These are phyloP conservation scores for Sarcophaga peregrina DNA, from an alignment of 1,140 invertebrate genomes.

Conservation along the genomic window DNA sequence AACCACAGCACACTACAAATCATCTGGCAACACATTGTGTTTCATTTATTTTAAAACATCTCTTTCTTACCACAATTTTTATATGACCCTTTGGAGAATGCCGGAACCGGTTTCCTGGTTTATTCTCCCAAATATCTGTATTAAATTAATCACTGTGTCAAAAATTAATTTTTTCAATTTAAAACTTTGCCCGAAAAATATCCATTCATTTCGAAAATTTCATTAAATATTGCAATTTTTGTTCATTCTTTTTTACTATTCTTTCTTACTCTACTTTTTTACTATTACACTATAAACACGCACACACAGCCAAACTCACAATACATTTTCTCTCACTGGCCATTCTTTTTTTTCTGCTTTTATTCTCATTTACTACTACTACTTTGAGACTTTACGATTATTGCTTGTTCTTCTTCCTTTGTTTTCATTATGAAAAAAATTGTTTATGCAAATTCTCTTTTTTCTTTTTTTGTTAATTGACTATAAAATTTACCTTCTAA, in stretches of 20 bases:
- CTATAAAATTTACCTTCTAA: no score
- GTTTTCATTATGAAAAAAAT: conserved; percentile 5
- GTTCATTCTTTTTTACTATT: background rate
- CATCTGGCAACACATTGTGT: background rate
- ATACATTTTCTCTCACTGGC: conserved; percentile 12
- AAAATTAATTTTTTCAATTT: background rate
- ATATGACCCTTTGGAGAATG: background rate
- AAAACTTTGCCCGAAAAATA: background rate
- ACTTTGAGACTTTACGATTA: background rate
- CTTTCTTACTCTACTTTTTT: background rate
- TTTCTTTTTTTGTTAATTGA: no score
- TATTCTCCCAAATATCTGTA: background rate
- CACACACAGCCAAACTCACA: background rate
- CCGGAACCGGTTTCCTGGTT: conserved; percentile 3
- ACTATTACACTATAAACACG: background rate
- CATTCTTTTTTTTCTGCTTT: background rate
- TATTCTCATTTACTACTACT: conserved; percentile 8
- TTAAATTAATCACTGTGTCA: background rate
- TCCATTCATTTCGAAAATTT: background rate
- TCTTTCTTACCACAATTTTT: background rate
- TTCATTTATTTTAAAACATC: background rate
- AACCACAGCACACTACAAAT: background rate
- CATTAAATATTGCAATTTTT: background rate
- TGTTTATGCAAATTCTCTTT: background rate
- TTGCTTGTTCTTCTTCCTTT: conserved; percentile 9